Evolutionary conservation across 2,888 invertebrate genomes (phyloP), one percentile per base, ranked within the genome.

Genomic region (Subacronicta megacephala): DNA sequence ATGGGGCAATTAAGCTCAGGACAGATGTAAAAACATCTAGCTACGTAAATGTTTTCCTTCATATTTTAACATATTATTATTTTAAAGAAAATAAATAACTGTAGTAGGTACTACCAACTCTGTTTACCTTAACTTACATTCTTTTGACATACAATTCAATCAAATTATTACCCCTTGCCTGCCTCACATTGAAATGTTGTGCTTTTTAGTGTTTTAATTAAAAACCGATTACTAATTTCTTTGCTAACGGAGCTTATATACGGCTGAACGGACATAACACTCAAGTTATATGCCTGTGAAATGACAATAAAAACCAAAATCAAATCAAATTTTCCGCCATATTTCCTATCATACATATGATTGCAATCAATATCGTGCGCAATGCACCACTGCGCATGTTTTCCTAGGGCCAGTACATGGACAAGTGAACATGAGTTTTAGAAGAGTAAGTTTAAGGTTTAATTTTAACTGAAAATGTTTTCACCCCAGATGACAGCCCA

Each of bases 351-450:
- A 78, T 87, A 88, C 90, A 88, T 86, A 85, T 90, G 88, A 90
- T 86, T 87, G 86, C 83, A 90, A 93, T 93, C 93, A 90, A 93
- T 93, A 93, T 85, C 78, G 70, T 94, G 93, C 93, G 93, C 93
- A 91, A 84, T 90, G 88, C 88, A 90, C 83, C 87, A 93, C 78
- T 87, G 92, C 93, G 93, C 93, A 94, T 87, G 90, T 91, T 90
- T 88, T 83, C 78, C 84, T 83, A 80, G 78, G 66, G 77, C 50
- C 45, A 50, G 33, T 26, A 13, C 7, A 3, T n/a, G 13, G 37
- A 16, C 60, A 75, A 10, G 40, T 54, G 7, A 87, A 61, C 68
- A 56, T 68, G 47, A 46, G 63, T 81, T 67, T 70, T 86, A 68
- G 64, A 3, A 0, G 0, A 0, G 10, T 10, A 0, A 0, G 0